Percentiles rank a stretch among this genome's conserved stretches.
These are phyloP conservation scores for Echeneis naucrates DNA, from an alignment of 2,797 vertebrate species.

Conservation along the genomic window DNA sequence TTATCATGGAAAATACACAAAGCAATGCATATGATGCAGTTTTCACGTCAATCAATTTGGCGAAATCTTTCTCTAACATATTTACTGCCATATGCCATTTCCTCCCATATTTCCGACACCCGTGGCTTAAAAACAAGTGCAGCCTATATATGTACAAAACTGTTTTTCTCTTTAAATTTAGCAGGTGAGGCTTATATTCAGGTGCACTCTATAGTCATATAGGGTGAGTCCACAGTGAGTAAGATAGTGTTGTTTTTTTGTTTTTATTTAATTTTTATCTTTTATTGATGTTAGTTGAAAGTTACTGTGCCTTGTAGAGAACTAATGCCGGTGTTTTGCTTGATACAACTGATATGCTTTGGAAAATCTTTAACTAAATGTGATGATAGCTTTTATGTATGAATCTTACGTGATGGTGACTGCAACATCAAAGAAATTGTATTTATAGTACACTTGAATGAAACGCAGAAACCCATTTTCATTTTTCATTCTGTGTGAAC, in stretches of 20 bases:
- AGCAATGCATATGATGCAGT: too few species aligned
- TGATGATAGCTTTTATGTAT: slow-evolving; percentile 2
- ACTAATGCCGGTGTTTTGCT: background rate
- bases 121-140: too few species aligned
- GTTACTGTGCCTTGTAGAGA: background rate
- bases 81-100: too few species aligned
- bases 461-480: slow-evolving; percentile 22
- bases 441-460: slow-evolving; percentile 3
- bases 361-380: slow-evolving; percentile 9
- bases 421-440: slow-evolving; percentile 33
- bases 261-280: too few species aligned
- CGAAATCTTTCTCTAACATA: too few species aligned
- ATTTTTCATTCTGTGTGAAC: slow-evolving; percentile 42
- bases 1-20: too few species aligned
- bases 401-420: slow-evolving; percentile 11
- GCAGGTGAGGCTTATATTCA: too few species aligned
- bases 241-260: background rate
- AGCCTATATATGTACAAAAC: too few species aligned
- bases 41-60: too few species aligned
- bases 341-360: slow-evolving; percentile 8
- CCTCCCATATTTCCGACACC: too few species aligned
- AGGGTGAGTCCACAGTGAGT: background rate
- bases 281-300: background rate
- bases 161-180: too few species aligned
- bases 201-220: too few species aligned